Base-by-base conservation (phyloP, 2,797 vertebrate genomes). In the Sebastes baramenuke region DNA sequence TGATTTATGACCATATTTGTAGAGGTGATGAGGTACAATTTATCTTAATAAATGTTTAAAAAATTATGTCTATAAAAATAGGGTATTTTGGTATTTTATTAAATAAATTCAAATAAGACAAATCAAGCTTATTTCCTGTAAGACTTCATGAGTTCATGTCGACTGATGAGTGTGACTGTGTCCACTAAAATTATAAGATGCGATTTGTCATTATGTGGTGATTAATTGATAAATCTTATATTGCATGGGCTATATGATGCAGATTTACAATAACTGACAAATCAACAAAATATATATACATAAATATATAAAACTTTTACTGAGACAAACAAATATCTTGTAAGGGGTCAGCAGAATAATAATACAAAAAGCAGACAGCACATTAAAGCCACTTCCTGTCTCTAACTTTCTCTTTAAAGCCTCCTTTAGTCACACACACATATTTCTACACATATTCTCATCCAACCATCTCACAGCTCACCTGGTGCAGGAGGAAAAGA, bases 401-500 rank as follows among this genome's bases (percentile, higher is more conserved):
- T 71, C 5, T 16, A 68, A 77, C 55, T 80, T 77, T 80, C n/a
- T 46, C 46, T 61, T 60, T 6, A 36, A 34, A 72, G 11, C 36
- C 58, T 10, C 38, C 5, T 7, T 7, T 55, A 5, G 22, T 20
- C 54, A 11, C 46, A 18, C 38, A 11, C 20, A 52, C 49, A 52
- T 2, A 24, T 34, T n/a, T 72, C 18, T 30, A 46, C 61, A 46
- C 61, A 27, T 32, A 68, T 65, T 38, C 13, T 34, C 29, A 42
- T 59, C 58, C 27, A 30, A 1, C 42, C 13, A 10, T 22, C 3
- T 82, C 60, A 38, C 38, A 24, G 3, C 94, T 95, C 88, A 96
- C 95, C 95, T 95, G 94, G 81, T 95, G 92, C 90, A 96, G 90
- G 86, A 95, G 86, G 67, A 90, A 78, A 18, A 95, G 72, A 29